phyloP scores from a whole-genome alignment of 2,113 vertebrate species.

The Petaurus breviceps region DNA sequence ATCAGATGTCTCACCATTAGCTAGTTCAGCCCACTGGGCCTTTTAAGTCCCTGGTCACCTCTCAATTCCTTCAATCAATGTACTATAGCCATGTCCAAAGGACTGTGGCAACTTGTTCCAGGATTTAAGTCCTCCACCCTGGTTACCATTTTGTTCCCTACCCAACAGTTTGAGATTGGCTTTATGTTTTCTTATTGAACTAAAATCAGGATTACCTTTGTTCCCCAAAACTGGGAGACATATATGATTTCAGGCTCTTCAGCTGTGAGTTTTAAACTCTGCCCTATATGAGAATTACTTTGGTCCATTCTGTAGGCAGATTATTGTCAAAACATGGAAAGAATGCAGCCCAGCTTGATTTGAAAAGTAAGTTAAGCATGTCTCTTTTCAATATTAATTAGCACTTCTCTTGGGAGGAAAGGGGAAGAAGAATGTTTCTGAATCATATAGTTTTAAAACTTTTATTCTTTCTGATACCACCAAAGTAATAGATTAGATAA shows the following conservation, averaged over 20 bases:
- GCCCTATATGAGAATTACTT: conserved; percentile 36
- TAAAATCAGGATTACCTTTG: conserved; percentile 21
- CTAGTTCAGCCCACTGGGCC: no score
- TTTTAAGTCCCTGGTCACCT: neutral
- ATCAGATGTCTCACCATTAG: neutral
- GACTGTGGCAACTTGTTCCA: neutral
- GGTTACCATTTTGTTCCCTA: neutral
- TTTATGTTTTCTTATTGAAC: conserved; percentile 37
- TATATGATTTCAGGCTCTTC: conserved; percentile 1
- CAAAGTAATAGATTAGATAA: neutral
- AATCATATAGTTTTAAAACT: neutral
- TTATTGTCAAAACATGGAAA: conserved; percentile 16
- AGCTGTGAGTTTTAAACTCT: neutral
- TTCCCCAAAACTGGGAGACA: neutral
- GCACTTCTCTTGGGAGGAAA: conserved; percentile 1
- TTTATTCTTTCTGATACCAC: neutral
- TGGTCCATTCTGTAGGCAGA: neutral
- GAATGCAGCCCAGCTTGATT: conserved; percentile 4
- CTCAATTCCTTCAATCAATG: neutral
- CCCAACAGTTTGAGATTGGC: neutral
- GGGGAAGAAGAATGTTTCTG: conserved; percentile 28
- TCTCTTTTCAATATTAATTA: neutral
- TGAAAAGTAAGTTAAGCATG: conserved; percentile 1
- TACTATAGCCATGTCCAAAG: neutral
- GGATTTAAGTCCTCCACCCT: neutral